Conservation (phyloP, 1,140 invertebrate genomes). For the Drosophila oshimai region DNA sequence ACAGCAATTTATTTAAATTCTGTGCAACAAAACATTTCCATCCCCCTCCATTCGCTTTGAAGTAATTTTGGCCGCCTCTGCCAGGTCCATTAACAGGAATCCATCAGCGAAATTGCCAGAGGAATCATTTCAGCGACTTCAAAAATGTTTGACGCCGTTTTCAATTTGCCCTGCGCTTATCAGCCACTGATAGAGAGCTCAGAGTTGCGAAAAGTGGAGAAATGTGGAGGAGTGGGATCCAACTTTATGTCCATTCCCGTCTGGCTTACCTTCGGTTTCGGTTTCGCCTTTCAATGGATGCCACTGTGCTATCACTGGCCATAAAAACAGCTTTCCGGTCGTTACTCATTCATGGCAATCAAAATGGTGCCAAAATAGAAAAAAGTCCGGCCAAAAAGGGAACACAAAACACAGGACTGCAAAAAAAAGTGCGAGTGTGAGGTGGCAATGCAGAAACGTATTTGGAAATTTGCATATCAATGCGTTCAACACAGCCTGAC, state of each 20-base stretch:
- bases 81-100: conserved; percentile 70
- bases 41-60: not conserved
- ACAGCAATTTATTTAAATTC: conserved; percentile 77
- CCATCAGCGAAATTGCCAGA: conserved; percentile 76
- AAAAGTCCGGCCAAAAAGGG: conserved; percentile 54
- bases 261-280: conserved; percentile 60
- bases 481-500: conserved; percentile 34
- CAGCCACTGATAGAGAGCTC: conserved; percentile 46
- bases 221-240: not conserved
- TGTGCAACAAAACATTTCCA: conserved; percentile 45
- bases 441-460: conserved; percentile 36
- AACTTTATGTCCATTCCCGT: conserved; percentile 43
- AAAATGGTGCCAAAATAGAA: conserved; percentile 79
- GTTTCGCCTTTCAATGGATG: conserved; percentile 37
- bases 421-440: conserved; percentile 7
- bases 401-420: conserved; percentile 15
- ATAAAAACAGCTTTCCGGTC: conserved; percentile 81
- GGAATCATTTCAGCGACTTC: conserved; percentile 75
- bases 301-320: conserved; percentile 67
- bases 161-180: conserved; percentile 76
- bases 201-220: not conserved
- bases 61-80: conserved; percentile 55
- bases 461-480: conserved; percentile 80
- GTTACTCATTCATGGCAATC: conserved; percentile 80
- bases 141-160: conserved; percentile 67